Base-by-base conservation (phyloP, 2,888 invertebrate species). In the Tromatobia lineatoria region DNA sequence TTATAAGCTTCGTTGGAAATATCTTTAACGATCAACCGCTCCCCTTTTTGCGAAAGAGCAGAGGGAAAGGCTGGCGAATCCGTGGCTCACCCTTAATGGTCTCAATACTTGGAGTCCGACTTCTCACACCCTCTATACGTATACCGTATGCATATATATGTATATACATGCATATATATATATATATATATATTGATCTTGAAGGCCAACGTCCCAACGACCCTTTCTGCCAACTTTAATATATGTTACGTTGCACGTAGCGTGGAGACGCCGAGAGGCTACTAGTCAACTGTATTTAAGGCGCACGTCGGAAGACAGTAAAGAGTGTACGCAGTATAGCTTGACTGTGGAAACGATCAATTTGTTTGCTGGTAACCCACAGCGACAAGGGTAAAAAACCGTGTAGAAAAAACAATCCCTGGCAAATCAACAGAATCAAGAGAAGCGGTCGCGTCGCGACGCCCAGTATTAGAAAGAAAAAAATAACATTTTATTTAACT, bases 1-100 rank as follows among this genome's bases (percentile, higher is more conserved):
- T 80, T 71, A 83, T 80, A 23, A 80, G 83, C 83, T 54, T 80
- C 76, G 71, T 80, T 77, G 23, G 20, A 76, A 80, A 50, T 23
- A 59, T 67, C 67, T 71, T 54, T 59, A 76, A 80, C 80, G 59
- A 77, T 76, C 75, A 34, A 76, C 47, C 57, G 45, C 52, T 29
- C 54, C 52, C 47, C 38, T n/a, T 6, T 25, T 8, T 20, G 1
- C 47, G 38, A 38, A n/a, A 10, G 38, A 66, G 8, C 47, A 15
- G 3, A 38, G 20, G 11, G 25, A 23, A 42, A 11, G 20, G 50
- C 11, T 15, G 45, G 34, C 69, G 79, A 75, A 42, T 70, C 54
- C 83, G 83, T 76, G 67, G 52, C 34, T 52, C 42, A 20, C n/a
- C 57, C 50, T 54, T 80, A 69, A 83, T 64, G 76, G 61, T 73